Percentiles rank a stretch among this genome's conserved stretches.
Evolutionary conservation across 2,797 vertebrate genomes (phyloP).

Genomic region (Brachyalestes nurse): DNA sequence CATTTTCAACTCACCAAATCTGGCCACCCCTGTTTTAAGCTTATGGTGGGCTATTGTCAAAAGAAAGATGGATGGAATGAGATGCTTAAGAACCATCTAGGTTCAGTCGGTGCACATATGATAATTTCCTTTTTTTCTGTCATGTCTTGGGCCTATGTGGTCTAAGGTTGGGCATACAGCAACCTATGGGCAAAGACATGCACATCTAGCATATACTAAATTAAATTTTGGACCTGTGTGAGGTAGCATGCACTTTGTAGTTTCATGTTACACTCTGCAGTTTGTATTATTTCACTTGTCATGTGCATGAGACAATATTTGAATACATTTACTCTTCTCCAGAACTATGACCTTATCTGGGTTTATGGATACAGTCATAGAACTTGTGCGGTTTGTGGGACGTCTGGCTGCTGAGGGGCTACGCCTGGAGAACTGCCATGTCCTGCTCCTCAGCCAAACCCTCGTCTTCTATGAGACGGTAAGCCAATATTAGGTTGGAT

Average conservation of each 20-base stretch:
- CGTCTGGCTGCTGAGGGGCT: slow-evolving; percentile 80
- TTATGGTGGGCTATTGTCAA: no score
- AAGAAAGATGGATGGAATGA: no score
- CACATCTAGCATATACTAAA: slow-evolving; percentile 32
- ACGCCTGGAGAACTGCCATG: slow-evolving; percentile 81
- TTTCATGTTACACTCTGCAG: slow-evolving; percentile 1
- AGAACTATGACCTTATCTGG: slow-evolving; percentile 87
- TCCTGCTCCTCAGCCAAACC: slow-evolving; percentile 86
- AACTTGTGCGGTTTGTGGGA: slow-evolving; percentile 87
- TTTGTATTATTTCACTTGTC: background rate
- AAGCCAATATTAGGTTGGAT: slow-evolving; percentile 44
- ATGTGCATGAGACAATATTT: background rate
- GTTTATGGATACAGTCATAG: slow-evolving; percentile 81
- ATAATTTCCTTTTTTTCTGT: slow-evolving; percentile 11
- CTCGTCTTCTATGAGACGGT: slow-evolving; percentile 95
- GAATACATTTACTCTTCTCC: slow-evolving; percentile 45
- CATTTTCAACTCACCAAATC: no score
- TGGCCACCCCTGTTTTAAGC: no score
- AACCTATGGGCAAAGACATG: slow-evolving; percentile 24
- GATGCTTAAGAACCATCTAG: no score
- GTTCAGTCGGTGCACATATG: no score
- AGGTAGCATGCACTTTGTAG: slow-evolving; percentile 16
- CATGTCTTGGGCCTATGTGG: background rate
- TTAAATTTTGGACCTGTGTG: slow-evolving; percentile 10
- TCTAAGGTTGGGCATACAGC: slow-evolving; percentile 7